Evolutionary conservation across 2,797 vertebrate species (phyloP).

Genomic region (Anableps anableps): DNA sequence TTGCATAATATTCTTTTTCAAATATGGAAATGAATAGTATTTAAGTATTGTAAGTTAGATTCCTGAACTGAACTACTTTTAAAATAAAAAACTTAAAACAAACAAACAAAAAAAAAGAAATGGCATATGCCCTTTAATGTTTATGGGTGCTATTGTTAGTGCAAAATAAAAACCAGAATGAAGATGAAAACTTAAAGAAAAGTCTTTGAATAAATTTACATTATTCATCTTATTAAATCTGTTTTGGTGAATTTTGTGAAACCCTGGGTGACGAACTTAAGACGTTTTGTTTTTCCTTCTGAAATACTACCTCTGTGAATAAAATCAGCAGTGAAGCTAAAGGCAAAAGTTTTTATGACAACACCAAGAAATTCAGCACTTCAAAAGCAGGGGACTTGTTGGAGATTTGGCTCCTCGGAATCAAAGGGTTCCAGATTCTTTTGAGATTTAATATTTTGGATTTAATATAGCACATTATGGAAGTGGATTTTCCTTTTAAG

Average conservation of each 20-base stretch:
- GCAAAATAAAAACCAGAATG: background rate
- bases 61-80: background rate
- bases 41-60: background rate
- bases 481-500: slow-evolving; percentile 55
- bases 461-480: slow-evolving; percentile 22
- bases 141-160: background rate
- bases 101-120: background rate
- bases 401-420: slow-evolving; percentile 32
- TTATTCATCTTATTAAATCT: background rate
- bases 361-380: slow-evolving; percentile 34
- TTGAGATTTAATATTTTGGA: slow-evolving; percentile 47
- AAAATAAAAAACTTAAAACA: background rate
- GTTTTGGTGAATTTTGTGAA: background rate
- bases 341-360: slow-evolving; percentile 11
- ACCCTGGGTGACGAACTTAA: background rate
- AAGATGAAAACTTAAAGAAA: background rate
- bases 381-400: slow-evolving; percentile 55
- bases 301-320: background rate
- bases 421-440: slow-evolving; percentile 53
- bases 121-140: background rate
- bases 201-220: background rate
- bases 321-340: background rate
- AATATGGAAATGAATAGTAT: background rate
- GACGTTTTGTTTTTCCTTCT: background rate
- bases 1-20: background rate